Evolutionary conservation across 2,888 invertebrate species (phyloP).

Genomic region (Venustoraphidia nigricollis): DNA sequence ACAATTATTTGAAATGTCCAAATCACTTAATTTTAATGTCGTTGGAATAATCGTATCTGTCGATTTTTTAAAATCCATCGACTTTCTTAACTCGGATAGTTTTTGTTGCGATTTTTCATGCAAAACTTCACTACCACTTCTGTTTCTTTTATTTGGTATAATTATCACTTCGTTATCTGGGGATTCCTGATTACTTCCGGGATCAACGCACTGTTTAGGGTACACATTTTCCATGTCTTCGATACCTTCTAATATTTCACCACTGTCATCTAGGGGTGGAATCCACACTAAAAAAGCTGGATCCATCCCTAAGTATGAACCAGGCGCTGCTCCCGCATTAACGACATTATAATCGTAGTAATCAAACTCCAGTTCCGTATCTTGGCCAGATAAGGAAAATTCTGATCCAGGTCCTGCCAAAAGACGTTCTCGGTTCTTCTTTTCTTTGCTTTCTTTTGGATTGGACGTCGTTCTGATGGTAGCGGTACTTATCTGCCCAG

Average conservation of each 20-base stretch:
- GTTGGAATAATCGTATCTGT: not conserved
- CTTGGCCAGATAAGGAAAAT: constrained; percentile 56
- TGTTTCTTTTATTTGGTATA: constrained; percentile 22
- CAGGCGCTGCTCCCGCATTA: constrained; percentile 68
- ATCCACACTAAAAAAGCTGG: constrained; percentile 80
- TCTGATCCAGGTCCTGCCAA: constrained; percentile 56
- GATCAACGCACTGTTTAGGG: constrained; percentile 30
- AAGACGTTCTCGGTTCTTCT: constrained; percentile 53
- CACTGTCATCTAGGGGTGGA: constrained; percentile 56
- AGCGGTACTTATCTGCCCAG: constrained; percentile 48
- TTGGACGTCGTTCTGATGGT: constrained; percentile 45
- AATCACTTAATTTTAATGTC: not conserved
- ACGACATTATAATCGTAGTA: constrained; percentile 83
- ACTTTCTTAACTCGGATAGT: not conserved
- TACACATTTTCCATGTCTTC: constrained; percentile 30
- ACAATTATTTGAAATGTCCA: not conserved
- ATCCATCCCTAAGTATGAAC: constrained; percentile 78
- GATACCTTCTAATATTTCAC: constrained; percentile 45
- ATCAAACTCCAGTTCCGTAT: constrained; percentile 66
- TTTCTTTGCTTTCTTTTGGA: constrained; percentile 64
- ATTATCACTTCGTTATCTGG: constrained; percentile 40
- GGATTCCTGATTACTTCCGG: constrained; percentile 52
- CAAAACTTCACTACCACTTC: constrained; percentile 12
- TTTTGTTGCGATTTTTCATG: constrained; percentile 1
- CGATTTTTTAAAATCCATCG: not conserved